Conservation (phyloP, 1,140 invertebrate species). For the Diuraphis noxia region DNA sequence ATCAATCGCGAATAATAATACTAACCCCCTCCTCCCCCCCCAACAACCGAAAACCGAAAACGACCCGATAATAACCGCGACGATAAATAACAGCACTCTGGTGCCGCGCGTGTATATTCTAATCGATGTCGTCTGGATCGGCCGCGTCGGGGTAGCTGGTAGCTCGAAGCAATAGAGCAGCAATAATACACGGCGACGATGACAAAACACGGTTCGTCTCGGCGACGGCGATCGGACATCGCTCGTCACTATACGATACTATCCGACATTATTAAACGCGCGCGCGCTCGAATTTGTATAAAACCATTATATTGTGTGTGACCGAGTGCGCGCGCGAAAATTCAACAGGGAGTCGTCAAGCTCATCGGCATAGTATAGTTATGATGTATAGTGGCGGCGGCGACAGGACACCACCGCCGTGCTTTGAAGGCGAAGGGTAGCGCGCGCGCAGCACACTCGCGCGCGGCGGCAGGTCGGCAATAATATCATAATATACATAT, state of each 20-base stretch:
- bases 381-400: background rate
- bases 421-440: too few species aligned
- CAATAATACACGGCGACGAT: background rate
- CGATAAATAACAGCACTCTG: background rate
- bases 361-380: background rate
- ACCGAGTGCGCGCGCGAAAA: background rate
- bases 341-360: constrained; percentile 27
- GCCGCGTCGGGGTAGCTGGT: background rate
- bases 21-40: too few species aligned
- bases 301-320: too few species aligned
- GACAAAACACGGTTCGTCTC: background rate
- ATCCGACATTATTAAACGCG: background rate
- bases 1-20: background rate
- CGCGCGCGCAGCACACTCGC: background rate
- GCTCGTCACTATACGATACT: background rate
- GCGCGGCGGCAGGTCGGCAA: background rate
- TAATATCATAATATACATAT: too few species aligned
- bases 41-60: background rate
- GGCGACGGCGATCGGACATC: background rate
- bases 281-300: background rate
- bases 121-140: background rate
- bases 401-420: too few species aligned
- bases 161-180: background rate
- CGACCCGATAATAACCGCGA: background rate
- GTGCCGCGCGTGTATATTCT: background rate